These are phyloP conservation scores for Acanthoscelides obtectus DNA, from an alignment of 2,888 invertebrate genomes.

Conservation along the genomic window DNA sequence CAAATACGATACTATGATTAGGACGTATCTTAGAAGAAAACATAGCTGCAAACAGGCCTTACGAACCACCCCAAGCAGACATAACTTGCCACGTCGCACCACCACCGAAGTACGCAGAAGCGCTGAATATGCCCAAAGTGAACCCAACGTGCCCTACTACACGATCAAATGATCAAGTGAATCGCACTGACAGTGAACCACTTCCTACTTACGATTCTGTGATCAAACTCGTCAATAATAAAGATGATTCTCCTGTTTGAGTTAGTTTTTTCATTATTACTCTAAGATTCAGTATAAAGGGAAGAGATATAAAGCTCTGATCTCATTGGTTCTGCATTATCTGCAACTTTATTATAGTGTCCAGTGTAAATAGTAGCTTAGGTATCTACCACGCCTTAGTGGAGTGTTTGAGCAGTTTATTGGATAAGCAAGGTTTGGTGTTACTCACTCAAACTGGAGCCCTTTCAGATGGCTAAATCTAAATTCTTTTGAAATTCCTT, in stretches of 20 bases:
- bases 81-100: background rate
- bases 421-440: too few species aligned
- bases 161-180: background rate
- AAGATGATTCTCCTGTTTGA: background rate
- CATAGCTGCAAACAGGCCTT: background rate
- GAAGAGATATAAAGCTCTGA: too few species aligned
- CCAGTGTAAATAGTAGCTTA: too few species aligned
- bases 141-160: background rate
- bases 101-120: conserved; percentile 18
- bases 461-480: too few species aligned
- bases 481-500: too few species aligned
- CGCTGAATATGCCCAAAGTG: conserved; percentile 14
- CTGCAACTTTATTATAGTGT: too few species aligned
- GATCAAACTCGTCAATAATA: background rate
- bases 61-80: too few species aligned
- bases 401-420: too few species aligned
- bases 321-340: too few species aligned
- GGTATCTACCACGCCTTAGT: too few species aligned
- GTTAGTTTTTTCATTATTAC: background rate
- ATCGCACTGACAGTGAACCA: background rate
- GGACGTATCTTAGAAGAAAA: background rate
- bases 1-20: background rate
- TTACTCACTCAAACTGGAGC: too few species aligned
- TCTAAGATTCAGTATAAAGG: too few species aligned
- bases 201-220: background rate